Base-by-base conservation (phyloP, 2,888 invertebrate species). In the Eretmocerus hayati region DNA sequence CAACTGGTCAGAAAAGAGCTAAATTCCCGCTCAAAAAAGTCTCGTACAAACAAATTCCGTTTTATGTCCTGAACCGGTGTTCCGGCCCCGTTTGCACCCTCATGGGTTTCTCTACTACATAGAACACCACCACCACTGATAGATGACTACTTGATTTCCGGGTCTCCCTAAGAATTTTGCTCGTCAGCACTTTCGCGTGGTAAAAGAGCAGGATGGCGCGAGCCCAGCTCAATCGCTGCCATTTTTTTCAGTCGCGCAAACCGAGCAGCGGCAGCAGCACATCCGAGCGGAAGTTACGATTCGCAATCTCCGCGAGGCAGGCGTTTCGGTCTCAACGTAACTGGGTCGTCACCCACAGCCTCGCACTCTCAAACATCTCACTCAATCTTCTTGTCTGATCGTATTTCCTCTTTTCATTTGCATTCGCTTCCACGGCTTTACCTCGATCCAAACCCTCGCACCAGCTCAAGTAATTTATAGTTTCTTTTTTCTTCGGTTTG, bases 221-320 rank as follows among this genome's bases (percentile, higher is more conserved):
- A 26, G 26, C 26, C 8, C 8, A n/a, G n/a, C n/a, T n/a, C n/a
- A n/a, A n/a, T n/a, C n/a, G n/a, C n/a, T n/a, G n/a, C n/a, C n/a
- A n/a, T n/a, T n/a, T n/a, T n/a, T n/a, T n/a, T 26, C 8, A 11
- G 26, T 26, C 8, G 26, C 26, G 26, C 26, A n/a, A n/a, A n/a
- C n/a, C n/a, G n/a, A n/a, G 26, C 26, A 11, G 11, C 8, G 26
- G 26, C 39, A 31, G 30, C 18, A 41, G 48, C 53, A 53, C 52
- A 53, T 48, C 51, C 53, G 47, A 50, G 53, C 52, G 54, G 52
- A 58, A 58, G 56, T 60, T 59, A 60, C 57, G 56, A 56, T 53
- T 56, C 52, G 56, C 58, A 56, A 60, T 59, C 59, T 59, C 57
- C 57, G 50, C 50, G 23, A 23, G 16, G 31, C 47, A 42, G 48